Conservation (phyloP, 2,797 vertebrate species). For the Crocidura indochinensis region DNA sequence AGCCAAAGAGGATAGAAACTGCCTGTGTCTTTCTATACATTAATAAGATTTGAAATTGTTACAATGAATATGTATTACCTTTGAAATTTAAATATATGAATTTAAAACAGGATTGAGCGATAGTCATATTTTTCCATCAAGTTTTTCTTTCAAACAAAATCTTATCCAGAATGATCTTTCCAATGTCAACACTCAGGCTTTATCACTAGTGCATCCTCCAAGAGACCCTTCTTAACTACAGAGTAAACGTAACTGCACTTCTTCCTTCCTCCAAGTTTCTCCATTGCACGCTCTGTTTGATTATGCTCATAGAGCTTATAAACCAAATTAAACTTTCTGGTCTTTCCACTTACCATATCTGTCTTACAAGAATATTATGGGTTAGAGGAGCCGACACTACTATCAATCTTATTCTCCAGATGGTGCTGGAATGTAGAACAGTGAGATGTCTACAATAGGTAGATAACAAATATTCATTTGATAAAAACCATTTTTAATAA, state of each 20-base stretch:
- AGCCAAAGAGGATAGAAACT: slow-evolving; percentile 9
- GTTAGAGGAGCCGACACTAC: neutral
- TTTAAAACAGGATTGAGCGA: slow-evolving; percentile 59
- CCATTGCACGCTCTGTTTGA: too few species aligned
- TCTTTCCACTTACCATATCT: neutral
- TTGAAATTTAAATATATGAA: slow-evolving; percentile 79
- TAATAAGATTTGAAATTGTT: slow-evolving; percentile 65
- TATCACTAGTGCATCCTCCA: neutral
- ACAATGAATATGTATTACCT: slow-evolving; percentile 74
- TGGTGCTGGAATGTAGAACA: neutral
- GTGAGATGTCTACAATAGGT: neutral
- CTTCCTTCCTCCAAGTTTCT: neutral
- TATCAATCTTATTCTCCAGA: neutral
- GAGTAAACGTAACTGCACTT: neutral
- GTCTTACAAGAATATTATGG: neutral
- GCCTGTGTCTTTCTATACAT: slow-evolving; percentile 64
- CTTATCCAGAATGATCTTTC: slow-evolving; percentile 52
- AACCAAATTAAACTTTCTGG: neutral
- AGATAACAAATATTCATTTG: neutral
- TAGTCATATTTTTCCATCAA: slow-evolving; percentile 71
- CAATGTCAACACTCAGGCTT: neutral
- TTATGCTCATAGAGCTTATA: neutral
- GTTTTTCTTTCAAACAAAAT: slow-evolving; percentile 67
- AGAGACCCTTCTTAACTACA: neutral
- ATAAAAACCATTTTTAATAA: slow-evolving; percentile 16